Conservation (phyloP, 2,888 invertebrate species). For the Corbicula japonica region DNA sequence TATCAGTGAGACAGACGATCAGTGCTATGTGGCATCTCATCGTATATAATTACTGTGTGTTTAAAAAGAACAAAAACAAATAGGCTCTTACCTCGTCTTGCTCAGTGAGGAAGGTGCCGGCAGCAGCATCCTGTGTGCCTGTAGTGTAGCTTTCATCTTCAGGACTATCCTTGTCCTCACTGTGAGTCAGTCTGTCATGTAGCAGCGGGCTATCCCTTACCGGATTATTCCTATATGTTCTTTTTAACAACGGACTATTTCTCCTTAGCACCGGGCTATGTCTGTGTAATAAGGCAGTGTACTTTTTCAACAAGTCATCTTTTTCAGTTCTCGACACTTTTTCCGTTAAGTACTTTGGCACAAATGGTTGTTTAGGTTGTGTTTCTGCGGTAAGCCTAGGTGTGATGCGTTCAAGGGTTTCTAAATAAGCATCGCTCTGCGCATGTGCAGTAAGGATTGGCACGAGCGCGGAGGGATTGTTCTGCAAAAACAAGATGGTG, state of each 20-base stretch:
- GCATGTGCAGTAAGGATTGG: conserved; percentile 60
- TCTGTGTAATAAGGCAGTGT: conserved; percentile 36
- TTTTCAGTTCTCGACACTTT: conserved; percentile 21
- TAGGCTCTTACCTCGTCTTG: too few relatives aligned
- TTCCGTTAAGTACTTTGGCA: conserved; percentile 36
- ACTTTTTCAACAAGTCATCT: conserved; percentile 34
- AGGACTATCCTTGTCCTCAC: too few relatives aligned
- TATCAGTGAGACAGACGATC: too few relatives aligned
- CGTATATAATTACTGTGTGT: too few relatives aligned
- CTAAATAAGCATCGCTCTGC: conserved; percentile 56
- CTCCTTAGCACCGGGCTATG: conserved; percentile 37
- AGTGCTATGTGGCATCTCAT: too few relatives aligned
- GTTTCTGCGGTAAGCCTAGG: conserved; percentile 30
- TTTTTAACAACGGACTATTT: conserved; percentile 23
- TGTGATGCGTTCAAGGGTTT: conserved; percentile 42
- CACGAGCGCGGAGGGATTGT: conserved; percentile 61
- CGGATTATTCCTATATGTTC: conserved; percentile 12
- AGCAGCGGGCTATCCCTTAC: conserved; percentile 18
- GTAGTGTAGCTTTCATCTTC: too few relatives aligned
- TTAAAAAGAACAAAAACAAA: too few relatives aligned
- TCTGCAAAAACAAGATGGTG: conserved; percentile 58
- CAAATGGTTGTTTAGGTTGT: conserved; percentile 7
- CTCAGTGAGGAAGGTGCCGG: too few relatives aligned
- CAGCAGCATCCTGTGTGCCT: too few relatives aligned
- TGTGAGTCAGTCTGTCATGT: not conserved